Conservation (phyloP, 2,888 invertebrate species). For the Netelia melanura region DNA sequence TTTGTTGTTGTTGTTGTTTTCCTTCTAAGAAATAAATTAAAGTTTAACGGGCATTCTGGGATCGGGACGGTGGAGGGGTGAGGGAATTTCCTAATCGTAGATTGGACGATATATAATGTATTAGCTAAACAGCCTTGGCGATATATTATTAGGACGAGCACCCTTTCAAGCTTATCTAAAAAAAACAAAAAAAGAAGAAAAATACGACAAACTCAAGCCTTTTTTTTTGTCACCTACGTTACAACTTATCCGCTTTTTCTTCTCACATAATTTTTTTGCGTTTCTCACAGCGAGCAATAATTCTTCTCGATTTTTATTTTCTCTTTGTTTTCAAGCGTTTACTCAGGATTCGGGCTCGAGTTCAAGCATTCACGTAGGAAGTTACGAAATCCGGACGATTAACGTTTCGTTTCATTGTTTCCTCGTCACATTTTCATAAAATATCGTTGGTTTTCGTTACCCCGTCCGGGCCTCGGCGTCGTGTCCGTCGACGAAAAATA, state of each 20-base stretch:
- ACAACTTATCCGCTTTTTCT: slow-evolving; percentile 29
- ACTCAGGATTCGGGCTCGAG: slow-evolving; percentile 46
- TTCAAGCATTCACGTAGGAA: slow-evolving; percentile 49
- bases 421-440: slow-evolving; percentile 15
- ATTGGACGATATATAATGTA: slow-evolving; percentile 62
- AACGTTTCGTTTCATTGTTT: background rate
- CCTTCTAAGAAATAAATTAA: slow-evolving; percentile 70
- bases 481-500: slow-evolving; percentile 21
- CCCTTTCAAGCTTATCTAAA: slow-evolving; percentile 70
- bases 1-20: no score
- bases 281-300: slow-evolving; percentile 60
- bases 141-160: slow-evolving; percentile 67
- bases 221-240: slow-evolving; percentile 37
- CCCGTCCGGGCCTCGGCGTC: background rate
- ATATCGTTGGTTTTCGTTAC: slow-evolving; percentile 24
- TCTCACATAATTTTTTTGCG: slow-evolving; percentile 44
- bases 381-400: slow-evolving; percentile 12
- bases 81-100: slow-evolving; percentile 55
- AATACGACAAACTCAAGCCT: slow-evolving; percentile 65
- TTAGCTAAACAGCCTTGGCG: slow-evolving; percentile 67
- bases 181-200: slow-evolving; percentile 42
- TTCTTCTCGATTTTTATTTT: slow-evolving; percentile 8
- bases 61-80: slow-evolving; percentile 6
- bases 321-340: slow-evolving; percentile 33
- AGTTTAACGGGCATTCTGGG: slow-evolving; percentile 43